Percentiles rank a stretch among this genome's conserved stretches.
These are phyloP conservation scores for Ptychoptera contaminata DNA, from an alignment of 2,888 invertebrate species.

Conservation along the genomic window DNA sequence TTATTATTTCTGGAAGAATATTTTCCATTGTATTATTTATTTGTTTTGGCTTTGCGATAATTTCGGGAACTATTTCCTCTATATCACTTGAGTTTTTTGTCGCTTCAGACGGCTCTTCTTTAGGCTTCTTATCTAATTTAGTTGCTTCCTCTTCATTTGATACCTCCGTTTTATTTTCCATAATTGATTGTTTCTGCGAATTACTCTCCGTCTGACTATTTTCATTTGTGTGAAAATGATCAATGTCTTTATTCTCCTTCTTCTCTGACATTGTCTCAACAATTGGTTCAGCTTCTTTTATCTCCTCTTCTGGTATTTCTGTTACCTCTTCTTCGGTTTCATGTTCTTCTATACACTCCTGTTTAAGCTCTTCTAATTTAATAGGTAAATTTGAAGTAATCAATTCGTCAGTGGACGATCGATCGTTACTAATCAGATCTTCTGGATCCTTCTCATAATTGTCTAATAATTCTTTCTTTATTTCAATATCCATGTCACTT, in stretches of 20 bases:
- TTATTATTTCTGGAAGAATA: not conserved
- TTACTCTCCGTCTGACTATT: slow-evolving; percentile 2
- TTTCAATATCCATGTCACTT: slow-evolving; percentile 10
- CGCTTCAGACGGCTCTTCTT: slow-evolving; percentile 2
- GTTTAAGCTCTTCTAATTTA: not conserved
- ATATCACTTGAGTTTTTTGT: slow-evolving; percentile 6
- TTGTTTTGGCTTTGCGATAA: not conserved
- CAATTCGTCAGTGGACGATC: not conserved
- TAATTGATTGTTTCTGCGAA: no score
- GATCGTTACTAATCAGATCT: slow-evolving; percentile 2
- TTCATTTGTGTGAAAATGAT: not conserved
- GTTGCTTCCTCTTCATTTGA: slow-evolving; percentile 12
- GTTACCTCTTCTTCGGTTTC: not conserved
- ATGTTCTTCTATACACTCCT: not conserved
- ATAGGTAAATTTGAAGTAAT: not conserved
- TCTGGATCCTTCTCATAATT: no score
- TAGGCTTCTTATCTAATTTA: slow-evolving; percentile 12
- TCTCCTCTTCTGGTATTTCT: not conserved
- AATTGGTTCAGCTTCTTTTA: slow-evolving; percentile 1
- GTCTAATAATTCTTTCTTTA: slow-evolving; percentile 1
- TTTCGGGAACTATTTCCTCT: slow-evolving; percentile 13
- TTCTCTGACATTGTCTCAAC: slow-evolving; percentile 2
- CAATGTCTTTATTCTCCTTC: slow-evolving; percentile 1
- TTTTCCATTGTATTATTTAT: not conserved
- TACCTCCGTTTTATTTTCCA: no score